Conservation (phyloP, 2,113 vertebrate species). For the Hipposideros armiger region DNA sequence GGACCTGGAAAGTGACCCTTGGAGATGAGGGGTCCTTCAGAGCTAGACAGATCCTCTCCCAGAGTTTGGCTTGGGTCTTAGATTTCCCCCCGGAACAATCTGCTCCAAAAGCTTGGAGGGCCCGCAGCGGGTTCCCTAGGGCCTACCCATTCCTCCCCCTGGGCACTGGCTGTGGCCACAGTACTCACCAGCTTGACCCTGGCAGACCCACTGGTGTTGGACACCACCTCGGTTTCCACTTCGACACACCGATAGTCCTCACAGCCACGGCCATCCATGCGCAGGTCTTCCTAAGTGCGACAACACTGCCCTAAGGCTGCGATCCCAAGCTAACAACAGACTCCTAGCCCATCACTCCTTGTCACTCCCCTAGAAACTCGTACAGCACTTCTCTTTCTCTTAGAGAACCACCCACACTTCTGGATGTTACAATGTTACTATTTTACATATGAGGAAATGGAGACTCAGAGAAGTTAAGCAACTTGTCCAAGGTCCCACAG, state of each 20-base stretch:
- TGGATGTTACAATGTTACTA: background rate
- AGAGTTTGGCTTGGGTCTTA: background rate
- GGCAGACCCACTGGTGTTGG: constrained; percentile 97
- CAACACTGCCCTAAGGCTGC: background rate
- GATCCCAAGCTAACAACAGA: background rate
- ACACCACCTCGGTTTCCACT: constrained; percentile 97
- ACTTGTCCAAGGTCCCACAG: background rate
- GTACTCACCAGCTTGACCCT: constrained; percentile 95
- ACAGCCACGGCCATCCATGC: constrained; percentile 95
- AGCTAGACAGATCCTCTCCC: background rate
- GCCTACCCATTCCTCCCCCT: background rate
- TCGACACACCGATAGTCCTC: constrained; percentile 97
- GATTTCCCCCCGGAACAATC: background rate
- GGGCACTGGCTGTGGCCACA: background rate
- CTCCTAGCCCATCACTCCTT: background rate
- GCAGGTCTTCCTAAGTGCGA: constrained; percentile 93
- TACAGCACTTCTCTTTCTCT: background rate
- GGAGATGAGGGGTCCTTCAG: background rate
- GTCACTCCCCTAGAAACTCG: background rate
- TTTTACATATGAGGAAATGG: background rate
- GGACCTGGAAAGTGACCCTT: background rate
- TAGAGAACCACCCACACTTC: background rate
- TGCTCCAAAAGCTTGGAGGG: background rate
- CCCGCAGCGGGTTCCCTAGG: background rate
- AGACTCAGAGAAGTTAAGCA: background rate